phyloP scores from a whole-genome alignment of 2,113 vertebrate species.

The Andinoacara biseriatus region DNA sequence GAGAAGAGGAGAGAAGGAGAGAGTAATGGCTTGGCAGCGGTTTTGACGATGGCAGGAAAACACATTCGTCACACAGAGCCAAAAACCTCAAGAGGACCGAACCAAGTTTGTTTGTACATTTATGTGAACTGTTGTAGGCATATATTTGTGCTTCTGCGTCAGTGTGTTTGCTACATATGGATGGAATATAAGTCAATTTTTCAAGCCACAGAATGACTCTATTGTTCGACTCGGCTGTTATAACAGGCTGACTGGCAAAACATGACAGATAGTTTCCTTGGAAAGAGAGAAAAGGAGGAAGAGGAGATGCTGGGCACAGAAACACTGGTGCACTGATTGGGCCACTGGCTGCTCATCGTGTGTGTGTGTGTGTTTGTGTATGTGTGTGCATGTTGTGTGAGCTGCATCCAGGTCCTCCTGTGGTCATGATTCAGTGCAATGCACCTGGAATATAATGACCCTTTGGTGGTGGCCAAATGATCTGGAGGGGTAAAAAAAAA shows the following conservation, averaged over 20 bases:
- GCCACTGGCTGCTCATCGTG: constrained; percentile 9
- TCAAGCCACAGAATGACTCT: constrained; percentile 2
- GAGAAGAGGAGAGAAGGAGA: background rate
- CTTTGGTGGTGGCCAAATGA: constrained; percentile 55
- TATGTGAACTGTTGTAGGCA: background rate
- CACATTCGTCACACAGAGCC: constrained; percentile 42
- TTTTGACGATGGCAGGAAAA: constrained; percentile 1
- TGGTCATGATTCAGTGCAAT: constrained; percentile 50
- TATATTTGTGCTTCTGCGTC: background rate
- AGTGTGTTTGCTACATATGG: background rate
- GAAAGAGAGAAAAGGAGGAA: constrained; percentile 14
- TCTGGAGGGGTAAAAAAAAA: constrained; percentile 4
- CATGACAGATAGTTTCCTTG: constrained; percentile 34
- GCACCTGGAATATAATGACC: constrained; percentile 53
- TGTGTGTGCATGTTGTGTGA: constrained; percentile 13
- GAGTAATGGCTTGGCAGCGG: constrained; percentile 35
- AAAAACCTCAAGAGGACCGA: background rate
- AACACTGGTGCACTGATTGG: constrained; percentile 20
- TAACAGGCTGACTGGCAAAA: constrained; percentile 12
- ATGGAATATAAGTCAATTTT: background rate
- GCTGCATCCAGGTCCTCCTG: constrained; percentile 6
- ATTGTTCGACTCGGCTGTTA: background rate
- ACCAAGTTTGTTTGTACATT: background rate
- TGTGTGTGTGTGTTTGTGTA: constrained; percentile 14
- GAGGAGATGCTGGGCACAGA: background rate